phyloP scores from a whole-genome alignment of 2,888 invertebrate genomes.

The Temnothorax unifasciatus region DNA sequence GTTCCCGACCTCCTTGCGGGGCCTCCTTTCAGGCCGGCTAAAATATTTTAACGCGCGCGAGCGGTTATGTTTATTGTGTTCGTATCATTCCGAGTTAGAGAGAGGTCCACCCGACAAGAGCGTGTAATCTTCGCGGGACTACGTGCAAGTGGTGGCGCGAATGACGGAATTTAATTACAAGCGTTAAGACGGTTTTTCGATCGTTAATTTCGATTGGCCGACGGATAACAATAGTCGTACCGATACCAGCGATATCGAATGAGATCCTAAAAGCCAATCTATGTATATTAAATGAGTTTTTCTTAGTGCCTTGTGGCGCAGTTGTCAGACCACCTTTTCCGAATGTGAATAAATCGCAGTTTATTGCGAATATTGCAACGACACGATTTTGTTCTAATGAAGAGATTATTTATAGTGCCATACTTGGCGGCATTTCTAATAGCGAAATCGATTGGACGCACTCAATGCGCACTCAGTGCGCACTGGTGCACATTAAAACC shows the following conservation, averaged over 20 bases:
- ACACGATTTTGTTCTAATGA: not conserved
- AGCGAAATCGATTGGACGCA: too few relatives aligned
- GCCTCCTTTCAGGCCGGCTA: not conserved
- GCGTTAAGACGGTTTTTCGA: not conserved
- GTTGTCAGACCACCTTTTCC: not conserved
- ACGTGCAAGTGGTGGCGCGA: not conserved
- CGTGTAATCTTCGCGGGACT: conserved; percentile 5
- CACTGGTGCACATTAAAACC: too few relatives aligned
- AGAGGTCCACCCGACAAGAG: not conserved
- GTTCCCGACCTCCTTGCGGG: not conserved
- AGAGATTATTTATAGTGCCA: not conserved
- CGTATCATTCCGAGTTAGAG: conserved; percentile 28
- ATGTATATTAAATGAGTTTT: conserved; percentile 31
- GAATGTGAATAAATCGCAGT: not conserved
- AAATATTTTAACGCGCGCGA: conserved; percentile 37
- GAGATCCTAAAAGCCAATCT: conserved; percentile 24
- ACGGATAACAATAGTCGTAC: conserved; percentile 18
- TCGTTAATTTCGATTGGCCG: conserved; percentile 34
- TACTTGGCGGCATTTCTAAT: not conserved
- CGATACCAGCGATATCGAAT: not conserved
- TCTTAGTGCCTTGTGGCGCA: not conserved
- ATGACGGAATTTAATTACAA: conserved; percentile 18
- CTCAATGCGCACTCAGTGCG: too few relatives aligned
- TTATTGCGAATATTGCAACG: not conserved
- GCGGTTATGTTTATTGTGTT: conserved; percentile 28